Percentiles rank a stretch among this genome's conserved stretches.
Evolutionary conservation across 2,888 invertebrate species (phyloP).

Genomic region (Drosophila differens): DNA sequence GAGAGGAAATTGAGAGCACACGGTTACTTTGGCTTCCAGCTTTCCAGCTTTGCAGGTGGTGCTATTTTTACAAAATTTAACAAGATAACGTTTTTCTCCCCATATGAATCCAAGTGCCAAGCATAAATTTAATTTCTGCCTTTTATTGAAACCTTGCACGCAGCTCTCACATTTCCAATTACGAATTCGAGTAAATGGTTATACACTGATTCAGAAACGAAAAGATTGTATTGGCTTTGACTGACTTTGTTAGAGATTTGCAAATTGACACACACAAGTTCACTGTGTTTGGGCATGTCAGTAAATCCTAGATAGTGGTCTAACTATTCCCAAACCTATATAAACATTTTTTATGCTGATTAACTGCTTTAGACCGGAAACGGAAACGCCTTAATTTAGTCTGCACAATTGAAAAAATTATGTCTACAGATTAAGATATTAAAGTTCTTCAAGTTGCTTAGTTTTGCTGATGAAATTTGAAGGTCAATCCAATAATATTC

Average conservation of each 20-base stretch:
- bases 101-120: conserved; percentile 3
- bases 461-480: not conserved
- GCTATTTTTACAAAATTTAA: conserved; percentile 14
- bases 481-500: not conserved
- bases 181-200: conserved; percentile 43
- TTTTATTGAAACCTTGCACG: conserved; percentile 28
- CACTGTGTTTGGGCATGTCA: not conserved
- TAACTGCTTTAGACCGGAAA: not conserved
- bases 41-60: not conserved
- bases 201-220: not conserved
- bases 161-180: conserved; percentile 72
- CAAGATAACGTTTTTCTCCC: conserved; percentile 8
- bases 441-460: not conserved
- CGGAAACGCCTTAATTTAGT: not conserved
- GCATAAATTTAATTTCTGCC: conserved; percentile 47
- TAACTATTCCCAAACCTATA: not conserved
- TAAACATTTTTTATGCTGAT: not conserved
- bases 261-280: not conserved
- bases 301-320: not conserved
- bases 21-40: conserved; percentile 1
- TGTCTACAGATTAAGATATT: not conserved
- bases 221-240: not conserved
- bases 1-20: conserved; percentile 25
- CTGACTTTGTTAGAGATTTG: not conserved
- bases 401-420: not conserved